A percentile compares a stretch with the other conserved stretches of the same genome.
phyloP scores from a whole-genome alignment of 2,888 invertebrate species.

The Eupithecia inturbata region DNA sequence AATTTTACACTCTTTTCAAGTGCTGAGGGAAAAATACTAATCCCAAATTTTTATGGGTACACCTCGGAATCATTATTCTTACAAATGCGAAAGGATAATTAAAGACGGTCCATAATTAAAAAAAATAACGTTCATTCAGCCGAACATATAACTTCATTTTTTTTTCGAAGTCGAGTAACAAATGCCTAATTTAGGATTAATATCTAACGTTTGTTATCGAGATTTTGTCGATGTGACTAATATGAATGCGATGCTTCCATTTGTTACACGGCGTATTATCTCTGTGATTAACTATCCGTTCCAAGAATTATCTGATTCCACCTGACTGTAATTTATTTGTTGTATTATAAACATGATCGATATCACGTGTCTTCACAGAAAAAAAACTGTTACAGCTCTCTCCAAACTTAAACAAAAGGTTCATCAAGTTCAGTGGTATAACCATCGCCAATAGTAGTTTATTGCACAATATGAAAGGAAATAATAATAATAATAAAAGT shows the following conservation, averaged over 20 bases:
- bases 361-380: not conserved
- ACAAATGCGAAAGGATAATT: too few relatives aligned
- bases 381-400: not conserved
- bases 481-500: too few relatives aligned
- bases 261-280: constrained; percentile 8
- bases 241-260: not conserved
- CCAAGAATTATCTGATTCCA: constrained; percentile 1
- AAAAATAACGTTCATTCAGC: too few relatives aligned
- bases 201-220: constrained; percentile 13
- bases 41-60: too few relatives aligned
- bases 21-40: too few relatives aligned
- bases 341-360: not conserved
- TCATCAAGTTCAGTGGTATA: not conserved
- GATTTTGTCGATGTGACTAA: constrained; percentile 20
- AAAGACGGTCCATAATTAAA: too few relatives aligned
- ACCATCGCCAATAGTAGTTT: not conserved
- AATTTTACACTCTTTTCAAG: too few relatives aligned
- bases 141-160: too few relatives aligned
- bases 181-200: constrained; percentile 11
- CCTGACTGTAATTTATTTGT: not conserved
- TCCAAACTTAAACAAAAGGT: not conserved
- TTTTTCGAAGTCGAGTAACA: too few relatives aligned
- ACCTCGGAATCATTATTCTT: too few relatives aligned
- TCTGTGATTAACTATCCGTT: constrained; percentile 6
- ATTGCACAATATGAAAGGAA: too few relatives aligned